phyloP scores from a whole-genome alignment of 1,140 invertebrate species.

The Muscidifurax raptorellus region DNA sequence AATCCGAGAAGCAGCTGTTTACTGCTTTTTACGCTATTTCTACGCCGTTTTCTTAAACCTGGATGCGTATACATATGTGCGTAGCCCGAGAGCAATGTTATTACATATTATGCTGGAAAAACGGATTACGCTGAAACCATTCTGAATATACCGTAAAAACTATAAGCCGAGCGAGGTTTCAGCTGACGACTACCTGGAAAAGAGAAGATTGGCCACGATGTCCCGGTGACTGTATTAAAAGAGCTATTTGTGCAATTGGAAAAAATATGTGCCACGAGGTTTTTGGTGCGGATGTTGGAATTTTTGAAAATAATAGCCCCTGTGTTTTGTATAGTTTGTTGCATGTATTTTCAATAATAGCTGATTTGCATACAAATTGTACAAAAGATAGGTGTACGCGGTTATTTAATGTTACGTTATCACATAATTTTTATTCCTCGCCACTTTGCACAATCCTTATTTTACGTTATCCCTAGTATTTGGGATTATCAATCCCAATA shows the following conservation, averaged over 20 bases:
- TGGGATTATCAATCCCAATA: background rate
- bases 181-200: no score
- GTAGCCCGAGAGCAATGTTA: background rate
- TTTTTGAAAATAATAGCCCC: no score
- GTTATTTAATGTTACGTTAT: no score
- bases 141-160: constrained; percentile 1
- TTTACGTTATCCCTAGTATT: background rate
- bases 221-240: background rate
- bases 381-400: no score
- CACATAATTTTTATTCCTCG: no score
- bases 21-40: background rate
- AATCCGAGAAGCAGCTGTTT: constrained; percentile 21
- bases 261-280: background rate
- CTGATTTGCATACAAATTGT: no score
- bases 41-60: background rate
- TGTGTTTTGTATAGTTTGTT: no score
- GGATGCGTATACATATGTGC: background rate
- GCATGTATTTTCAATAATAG: no score
- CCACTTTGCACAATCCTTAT: background rate
- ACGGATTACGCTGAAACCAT: background rate
- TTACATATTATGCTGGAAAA: background rate
- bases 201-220: background rate
- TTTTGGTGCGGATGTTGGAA: background rate
- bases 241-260: background rate
- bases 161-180: background rate